phyloP scores from a whole-genome alignment of 2,888 invertebrate species.

The Brenthis hecate region DNA sequence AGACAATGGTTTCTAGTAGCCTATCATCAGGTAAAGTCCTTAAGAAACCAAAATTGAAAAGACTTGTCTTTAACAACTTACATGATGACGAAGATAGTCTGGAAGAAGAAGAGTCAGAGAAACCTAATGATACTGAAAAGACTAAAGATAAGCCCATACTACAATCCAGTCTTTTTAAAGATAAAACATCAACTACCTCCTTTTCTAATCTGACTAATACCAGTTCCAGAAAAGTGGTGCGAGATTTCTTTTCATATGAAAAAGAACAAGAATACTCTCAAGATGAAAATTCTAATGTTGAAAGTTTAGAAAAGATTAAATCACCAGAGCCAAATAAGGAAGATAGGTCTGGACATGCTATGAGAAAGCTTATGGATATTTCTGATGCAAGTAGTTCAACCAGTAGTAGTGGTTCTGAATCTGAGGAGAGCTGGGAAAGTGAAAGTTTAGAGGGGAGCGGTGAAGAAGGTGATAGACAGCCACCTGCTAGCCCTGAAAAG shows the following conservation, averaged over 20 bases:
- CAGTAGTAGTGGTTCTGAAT: constrained; percentile 73
- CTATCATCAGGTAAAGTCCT: constrained; percentile 69
- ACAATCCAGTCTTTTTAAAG: constrained; percentile 70
- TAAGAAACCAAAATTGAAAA: constrained; percentile 77
- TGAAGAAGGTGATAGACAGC: constrained; percentile 66
- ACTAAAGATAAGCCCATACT: constrained; percentile 58
- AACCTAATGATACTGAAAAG: constrained; percentile 61
- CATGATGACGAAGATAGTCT: constrained; percentile 60
- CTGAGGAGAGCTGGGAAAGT: constrained; percentile 76
- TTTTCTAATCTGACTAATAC: constrained; percentile 62
- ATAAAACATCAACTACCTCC: constrained; percentile 68
- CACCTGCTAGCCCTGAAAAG: constrained; percentile 73
- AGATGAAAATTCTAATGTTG: constrained; percentile 72
- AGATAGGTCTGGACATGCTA: constrained; percentile 72
- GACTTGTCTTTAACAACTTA: constrained; percentile 72
- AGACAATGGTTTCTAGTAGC: constrained; percentile 53
- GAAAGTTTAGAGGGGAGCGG: constrained; percentile 66
- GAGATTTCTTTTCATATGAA: constrained; percentile 70
- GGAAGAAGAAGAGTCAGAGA: constrained; percentile 62
- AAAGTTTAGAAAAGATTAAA: constrained; percentile 62
- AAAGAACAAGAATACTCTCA: constrained; percentile 65
- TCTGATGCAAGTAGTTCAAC: constrained; percentile 77
- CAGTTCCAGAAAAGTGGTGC: constrained; percentile 57
- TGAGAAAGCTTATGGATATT: constrained; percentile 76
- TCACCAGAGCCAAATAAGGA: constrained; percentile 62